Conservation (phyloP, 2,113 vertebrate genomes). For the Lycaon pictus region DNA sequence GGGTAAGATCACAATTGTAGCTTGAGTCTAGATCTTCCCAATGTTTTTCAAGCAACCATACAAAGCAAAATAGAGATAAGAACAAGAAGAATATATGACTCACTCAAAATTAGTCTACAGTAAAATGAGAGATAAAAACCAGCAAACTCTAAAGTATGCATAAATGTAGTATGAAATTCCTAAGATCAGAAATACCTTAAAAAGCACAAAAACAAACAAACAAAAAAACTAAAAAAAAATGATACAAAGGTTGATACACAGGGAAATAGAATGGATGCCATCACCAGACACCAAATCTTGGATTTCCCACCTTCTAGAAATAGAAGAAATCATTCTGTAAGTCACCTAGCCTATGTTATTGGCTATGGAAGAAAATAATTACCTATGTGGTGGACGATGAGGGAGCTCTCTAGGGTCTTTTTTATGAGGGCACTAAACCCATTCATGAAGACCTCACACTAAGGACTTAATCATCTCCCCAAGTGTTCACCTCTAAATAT, state of each 20-base stretch:
- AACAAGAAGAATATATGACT: background rate
- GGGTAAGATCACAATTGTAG: background rate
- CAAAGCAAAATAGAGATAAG: background rate
- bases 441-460: background rate
- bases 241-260: background rate
- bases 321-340: background rate
- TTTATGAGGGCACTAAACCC: background rate
- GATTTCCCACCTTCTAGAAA: background rate
- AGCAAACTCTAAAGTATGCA: background rate
- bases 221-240: background rate
- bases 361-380: background rate
- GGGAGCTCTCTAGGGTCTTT: background rate
- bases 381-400: background rate
- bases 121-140: background rate
- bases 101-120: background rate
- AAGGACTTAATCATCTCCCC: background rate
- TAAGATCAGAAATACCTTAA: background rate
- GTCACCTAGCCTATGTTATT: background rate
- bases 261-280: background rate
- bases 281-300: background rate
- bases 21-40: background rate
- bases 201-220: background rate
- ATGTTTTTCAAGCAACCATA: background rate
- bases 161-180: background rate
- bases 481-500: background rate